phyloP scores from a whole-genome alignment of 2,113 vertebrate species.

The Planiliza haematocheilus region DNA sequence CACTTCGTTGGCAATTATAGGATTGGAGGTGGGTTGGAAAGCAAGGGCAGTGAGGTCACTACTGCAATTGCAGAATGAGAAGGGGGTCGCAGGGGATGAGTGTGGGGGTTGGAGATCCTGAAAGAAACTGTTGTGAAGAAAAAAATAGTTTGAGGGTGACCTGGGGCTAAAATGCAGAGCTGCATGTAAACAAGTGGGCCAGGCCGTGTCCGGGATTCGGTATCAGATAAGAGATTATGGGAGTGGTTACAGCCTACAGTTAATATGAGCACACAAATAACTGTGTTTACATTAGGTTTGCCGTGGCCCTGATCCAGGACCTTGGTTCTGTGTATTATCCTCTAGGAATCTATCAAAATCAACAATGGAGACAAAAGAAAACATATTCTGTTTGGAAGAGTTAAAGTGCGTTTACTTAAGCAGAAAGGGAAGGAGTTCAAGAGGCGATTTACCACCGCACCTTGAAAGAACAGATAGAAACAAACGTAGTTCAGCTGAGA shows the following conservation, averaged over 20 bases:
- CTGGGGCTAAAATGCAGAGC: slow-evolving; percentile 23
- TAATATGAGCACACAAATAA: slow-evolving; percentile 22
- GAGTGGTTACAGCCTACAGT: slow-evolving; percentile 30
- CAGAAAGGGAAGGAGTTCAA: background rate
- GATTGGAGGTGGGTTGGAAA: slow-evolving; percentile 65
- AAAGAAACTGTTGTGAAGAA: slow-evolving; percentile 22
- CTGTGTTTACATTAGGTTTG: slow-evolving; percentile 3
- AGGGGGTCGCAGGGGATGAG: background rate
- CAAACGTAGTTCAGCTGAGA: too few species aligned
- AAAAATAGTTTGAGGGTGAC: background rate
- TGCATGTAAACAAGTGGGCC: slow-evolving; percentile 58
- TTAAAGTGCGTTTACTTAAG: background rate
- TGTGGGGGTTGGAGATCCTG: background rate
- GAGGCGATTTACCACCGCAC: too few species aligned
- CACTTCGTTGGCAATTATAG: slow-evolving; percentile 41
- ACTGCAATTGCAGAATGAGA: background rate
- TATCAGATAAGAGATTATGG: slow-evolving; percentile 54
- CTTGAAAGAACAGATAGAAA: too few species aligned
- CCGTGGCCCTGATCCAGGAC: background rate
- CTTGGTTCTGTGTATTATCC: background rate
- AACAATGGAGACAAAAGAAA: slow-evolving; percentile 6
- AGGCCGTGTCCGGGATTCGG: slow-evolving; percentile 32
- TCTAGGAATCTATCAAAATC: background rate
- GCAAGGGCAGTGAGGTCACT: slow-evolving; percentile 58
- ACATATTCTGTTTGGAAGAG: background rate